Evolutionary conservation across 2,113 vertebrate species (phyloP).

Genomic region (Oreochromis aureus): DNA sequence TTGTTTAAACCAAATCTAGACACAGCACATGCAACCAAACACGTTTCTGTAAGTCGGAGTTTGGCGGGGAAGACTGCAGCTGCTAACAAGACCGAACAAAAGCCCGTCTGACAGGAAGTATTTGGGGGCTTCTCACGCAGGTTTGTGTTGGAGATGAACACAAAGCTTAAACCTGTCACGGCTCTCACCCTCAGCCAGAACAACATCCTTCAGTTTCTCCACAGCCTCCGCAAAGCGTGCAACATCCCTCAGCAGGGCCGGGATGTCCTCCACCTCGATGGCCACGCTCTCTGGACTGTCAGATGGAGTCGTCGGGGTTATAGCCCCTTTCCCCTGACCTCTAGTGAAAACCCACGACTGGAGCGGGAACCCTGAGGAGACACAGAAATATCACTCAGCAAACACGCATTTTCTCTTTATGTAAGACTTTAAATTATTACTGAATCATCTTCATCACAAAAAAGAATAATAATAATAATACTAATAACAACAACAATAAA

Average conservation of each 20-base stretch:
- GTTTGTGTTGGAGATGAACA: background rate
- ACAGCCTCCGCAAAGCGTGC: constrained; percentile 86
- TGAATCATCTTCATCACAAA: rapidly evolving
- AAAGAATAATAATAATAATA: background rate
- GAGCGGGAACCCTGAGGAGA: constrained; percentile 75
- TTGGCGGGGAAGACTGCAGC: background rate
- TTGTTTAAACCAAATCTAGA: background rate
- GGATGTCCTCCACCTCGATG: constrained; percentile 86
- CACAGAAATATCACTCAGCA: background rate
- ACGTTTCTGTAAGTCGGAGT: background rate
- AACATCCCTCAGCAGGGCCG: constrained; percentile 81
- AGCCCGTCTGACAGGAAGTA: background rate
- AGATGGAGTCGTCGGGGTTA: constrained; percentile 58
- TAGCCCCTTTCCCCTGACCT: constrained; percentile 71
- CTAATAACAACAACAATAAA: background rate
- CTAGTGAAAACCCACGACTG: constrained; percentile 77
- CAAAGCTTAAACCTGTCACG: background rate
- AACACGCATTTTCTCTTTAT: rapidly evolving
- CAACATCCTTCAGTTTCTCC: constrained; percentile 89
- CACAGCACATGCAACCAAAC: background rate
- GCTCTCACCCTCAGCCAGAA: constrained; percentile 79
- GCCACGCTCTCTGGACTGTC: constrained; percentile 62
- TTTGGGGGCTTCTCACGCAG: background rate
- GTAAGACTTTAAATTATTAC: background rate
- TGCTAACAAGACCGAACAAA: background rate